These are phyloP conservation scores for Thereuonema tuberculata DNA, from an alignment of 1,140 invertebrate genomes.

Conservation along the genomic window DNA sequence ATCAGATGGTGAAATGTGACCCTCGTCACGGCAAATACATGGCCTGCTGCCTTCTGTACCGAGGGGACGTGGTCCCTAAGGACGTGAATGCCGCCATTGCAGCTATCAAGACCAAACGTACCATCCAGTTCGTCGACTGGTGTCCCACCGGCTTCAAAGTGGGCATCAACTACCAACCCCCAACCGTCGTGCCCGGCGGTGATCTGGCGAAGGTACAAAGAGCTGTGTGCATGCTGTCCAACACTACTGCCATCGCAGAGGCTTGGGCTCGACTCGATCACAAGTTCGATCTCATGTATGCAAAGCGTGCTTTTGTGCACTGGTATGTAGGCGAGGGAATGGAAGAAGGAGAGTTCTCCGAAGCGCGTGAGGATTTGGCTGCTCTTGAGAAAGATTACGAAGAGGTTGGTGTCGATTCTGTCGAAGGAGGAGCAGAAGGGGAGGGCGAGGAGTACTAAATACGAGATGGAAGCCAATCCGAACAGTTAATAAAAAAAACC, in stretches of 20 bases:
- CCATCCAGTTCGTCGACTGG: conserved; percentile 73
- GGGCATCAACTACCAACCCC: conserved; percentile 37
- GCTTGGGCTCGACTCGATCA: conserved; percentile 44
- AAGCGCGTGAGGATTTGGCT: conserved; percentile 44
- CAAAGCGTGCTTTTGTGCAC: conserved; percentile 60
- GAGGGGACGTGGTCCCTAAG: conserved; percentile 60
- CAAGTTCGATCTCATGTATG: conserved; percentile 44
- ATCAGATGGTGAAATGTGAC: conserved; percentile 89
- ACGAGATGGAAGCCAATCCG: no score
- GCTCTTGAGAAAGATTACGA: conserved; percentile 54
- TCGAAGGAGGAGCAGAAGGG: conserved; percentile 52
- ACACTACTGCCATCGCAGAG: conserved; percentile 57
- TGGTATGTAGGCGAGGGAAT: conserved; percentile 55
- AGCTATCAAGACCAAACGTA: conserved; percentile 38
- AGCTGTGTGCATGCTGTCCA: conserved; percentile 61
- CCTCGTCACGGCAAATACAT: conserved; percentile 80
- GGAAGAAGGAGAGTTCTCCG: conserved; percentile 38
- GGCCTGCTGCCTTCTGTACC: conserved; percentile 69
- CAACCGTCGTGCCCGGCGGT: conserved; percentile 42
- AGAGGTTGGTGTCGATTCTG: conserved; percentile 42
- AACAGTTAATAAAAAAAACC: conserved; percentile 43
- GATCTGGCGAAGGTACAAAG: conserved; percentile 63
- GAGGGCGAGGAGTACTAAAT: conserved; percentile 44
- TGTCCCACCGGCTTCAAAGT: conserved; percentile 71
- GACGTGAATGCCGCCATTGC: conserved; percentile 53